Conservation (phyloP, 2,797 vertebrate genomes). For the Poecilia wingei region DNA sequence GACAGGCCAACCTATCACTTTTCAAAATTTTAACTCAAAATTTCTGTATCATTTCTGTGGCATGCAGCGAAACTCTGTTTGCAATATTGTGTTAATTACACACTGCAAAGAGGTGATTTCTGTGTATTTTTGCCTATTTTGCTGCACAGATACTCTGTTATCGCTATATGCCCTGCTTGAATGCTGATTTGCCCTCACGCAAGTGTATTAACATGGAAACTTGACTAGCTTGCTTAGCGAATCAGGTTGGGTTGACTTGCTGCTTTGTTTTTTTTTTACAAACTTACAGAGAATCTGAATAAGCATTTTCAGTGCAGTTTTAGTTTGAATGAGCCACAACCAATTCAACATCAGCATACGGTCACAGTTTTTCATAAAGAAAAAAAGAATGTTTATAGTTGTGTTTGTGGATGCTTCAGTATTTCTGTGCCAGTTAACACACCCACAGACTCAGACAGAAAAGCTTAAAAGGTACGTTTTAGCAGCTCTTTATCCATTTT, state of each 20-base stretch:
- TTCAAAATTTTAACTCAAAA: too few relatives aligned
- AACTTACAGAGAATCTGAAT: not conserved
- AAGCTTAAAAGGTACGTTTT: conserved; percentile 69
- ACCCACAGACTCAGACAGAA: conserved; percentile 18
- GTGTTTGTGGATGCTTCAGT: not conserved
- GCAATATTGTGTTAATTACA: not conserved
- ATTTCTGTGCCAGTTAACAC: conserved; percentile 11
- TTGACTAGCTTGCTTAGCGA: not conserved
- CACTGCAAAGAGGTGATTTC: not conserved
- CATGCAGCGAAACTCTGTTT: not conserved
- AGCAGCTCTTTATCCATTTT: conserved; percentile 87
- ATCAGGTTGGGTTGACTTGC: not conserved
- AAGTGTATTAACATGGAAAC: not conserved
- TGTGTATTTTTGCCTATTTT: not conserved
- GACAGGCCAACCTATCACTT: too few relatives aligned
- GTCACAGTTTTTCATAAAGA: not conserved
- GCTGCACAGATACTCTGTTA: not conserved
- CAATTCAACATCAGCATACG: not conserved
- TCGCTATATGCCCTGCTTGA: not conserved
- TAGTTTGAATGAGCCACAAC: not conserved
- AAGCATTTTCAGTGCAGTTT: not conserved
- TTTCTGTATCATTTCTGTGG: not conserved
- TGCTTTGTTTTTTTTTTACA: not conserved
- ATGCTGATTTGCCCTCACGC: not conserved
- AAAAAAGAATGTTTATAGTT: not conserved